phyloP scores from a whole-genome alignment of 2,888 invertebrate genomes.

The Horisme vitalbata region DNA sequence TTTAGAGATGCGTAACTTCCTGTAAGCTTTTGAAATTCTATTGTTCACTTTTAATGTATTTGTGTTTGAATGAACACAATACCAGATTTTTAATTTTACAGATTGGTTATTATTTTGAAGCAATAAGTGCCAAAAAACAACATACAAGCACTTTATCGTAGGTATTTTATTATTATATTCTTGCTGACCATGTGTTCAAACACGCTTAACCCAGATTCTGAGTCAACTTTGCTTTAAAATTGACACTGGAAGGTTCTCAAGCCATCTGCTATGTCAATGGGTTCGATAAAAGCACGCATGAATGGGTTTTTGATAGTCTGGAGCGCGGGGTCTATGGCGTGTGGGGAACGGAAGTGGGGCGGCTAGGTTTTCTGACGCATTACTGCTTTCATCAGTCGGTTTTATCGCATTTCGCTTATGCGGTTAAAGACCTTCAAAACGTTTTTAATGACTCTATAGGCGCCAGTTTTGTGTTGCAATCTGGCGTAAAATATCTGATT shows the following conservation, averaged over 20 bases:
- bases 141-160: background rate
- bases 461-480: slow-evolving; percentile 8
- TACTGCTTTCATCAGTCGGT: slow-evolving; percentile 12
- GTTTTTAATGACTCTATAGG: slow-evolving; percentile 7
- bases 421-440: slow-evolving; percentile 6
- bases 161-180: background rate
- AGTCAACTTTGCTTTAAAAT: background rate
- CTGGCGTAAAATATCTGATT: background rate
- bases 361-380: slow-evolving; percentile 17
- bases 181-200: slow-evolving; percentile 14
- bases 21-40: slow-evolving; percentile 18
- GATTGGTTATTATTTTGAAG: too few relatives aligned
- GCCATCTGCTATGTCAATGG: slow-evolving; percentile 18
- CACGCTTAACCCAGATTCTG: slow-evolving; percentile 8
- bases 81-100: too few relatives aligned
- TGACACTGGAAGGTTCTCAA: background rate
- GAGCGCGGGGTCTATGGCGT: slow-evolving; percentile 1
- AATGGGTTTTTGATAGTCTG: slow-evolving; percentile 6
- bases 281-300: slow-evolving; percentile 15
- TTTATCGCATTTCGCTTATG: slow-evolving; percentile 1
- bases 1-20: slow-evolving; percentile 22
- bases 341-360: slow-evolving; percentile 15
- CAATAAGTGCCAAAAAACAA: too few relatives aligned
- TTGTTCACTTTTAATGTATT: slow-evolving; percentile 1
- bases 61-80: too few relatives aligned